phyloP scores from a whole-genome alignment of 2,113 vertebrate genomes.

The Perognathus longimembris region DNA sequence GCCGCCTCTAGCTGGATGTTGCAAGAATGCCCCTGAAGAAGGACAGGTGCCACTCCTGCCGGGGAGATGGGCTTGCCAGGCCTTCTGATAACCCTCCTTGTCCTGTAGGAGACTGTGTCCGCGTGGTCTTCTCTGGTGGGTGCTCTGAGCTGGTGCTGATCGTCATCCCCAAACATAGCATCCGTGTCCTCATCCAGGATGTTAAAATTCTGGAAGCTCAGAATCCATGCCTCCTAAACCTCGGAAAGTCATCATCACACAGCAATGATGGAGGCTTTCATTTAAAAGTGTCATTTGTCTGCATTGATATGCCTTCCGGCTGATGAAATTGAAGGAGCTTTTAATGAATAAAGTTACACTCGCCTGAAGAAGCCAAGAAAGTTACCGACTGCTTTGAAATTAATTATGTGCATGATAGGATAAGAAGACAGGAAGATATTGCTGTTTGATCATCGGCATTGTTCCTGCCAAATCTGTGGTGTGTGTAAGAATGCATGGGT shows the following conservation, averaged over 20 bases:
- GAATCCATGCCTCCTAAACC: background rate
- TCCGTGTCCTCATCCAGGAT: background rate
- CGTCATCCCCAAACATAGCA: background rate
- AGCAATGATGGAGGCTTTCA: background rate
- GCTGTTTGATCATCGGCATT: background rate
- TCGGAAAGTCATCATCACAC: background rate
- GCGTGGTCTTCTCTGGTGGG: no score
- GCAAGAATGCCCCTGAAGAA: no score
- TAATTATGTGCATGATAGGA: background rate
- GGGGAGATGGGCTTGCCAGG: no score
- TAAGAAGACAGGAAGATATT: background rate
- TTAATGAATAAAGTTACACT: background rate
- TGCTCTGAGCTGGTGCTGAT: background rate
- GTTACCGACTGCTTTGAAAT: background rate
- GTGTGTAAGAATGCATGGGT: background rate
- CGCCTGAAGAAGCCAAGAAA: background rate
- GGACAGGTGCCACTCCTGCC: no score
- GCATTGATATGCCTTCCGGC: background rate
- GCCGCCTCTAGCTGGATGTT: no score
- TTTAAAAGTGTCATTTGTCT: background rate
- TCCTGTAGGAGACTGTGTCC: no score
- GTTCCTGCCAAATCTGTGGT: background rate
- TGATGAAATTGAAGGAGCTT: background rate
- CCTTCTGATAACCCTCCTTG: no score
- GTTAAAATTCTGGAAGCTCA: background rate